These are phyloP conservation scores for Phalera bucephala DNA, from an alignment of 2,888 invertebrate species.

Conservation along the genomic window DNA sequence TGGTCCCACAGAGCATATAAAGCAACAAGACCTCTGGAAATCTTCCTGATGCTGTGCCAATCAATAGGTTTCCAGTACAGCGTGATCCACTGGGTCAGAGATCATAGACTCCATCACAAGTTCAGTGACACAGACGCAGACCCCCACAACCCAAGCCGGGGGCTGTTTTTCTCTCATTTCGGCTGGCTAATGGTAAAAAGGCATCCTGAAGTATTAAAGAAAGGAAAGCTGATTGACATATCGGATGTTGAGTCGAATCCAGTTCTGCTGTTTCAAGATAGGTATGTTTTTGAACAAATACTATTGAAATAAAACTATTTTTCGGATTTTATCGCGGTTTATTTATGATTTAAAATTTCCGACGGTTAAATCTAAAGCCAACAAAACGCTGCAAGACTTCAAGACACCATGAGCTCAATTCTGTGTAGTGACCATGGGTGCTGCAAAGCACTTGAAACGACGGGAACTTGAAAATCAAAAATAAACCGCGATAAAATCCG, in stretches of 20 bases:
- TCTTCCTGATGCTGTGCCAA: slow-evolving; percentile 34
- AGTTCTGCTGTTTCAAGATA: slow-evolving; percentile 86
- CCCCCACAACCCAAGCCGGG: slow-evolving; percentile 28
- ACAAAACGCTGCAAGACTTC: too few species aligned
- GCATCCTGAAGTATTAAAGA: slow-evolving; percentile 87
- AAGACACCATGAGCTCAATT: too few species aligned
- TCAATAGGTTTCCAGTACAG: slow-evolving; percentile 63
- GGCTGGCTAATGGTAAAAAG: slow-evolving; percentile 90
- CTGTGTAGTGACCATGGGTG: too few species aligned
- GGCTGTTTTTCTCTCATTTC: slow-evolving; percentile 30
- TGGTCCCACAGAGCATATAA: slow-evolving; percentile 41
- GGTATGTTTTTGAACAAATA: slow-evolving; percentile 52
- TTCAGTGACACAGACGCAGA: too few species aligned
- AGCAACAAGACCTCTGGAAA: slow-evolving; percentile 33
- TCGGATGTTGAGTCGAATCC: slow-evolving; percentile 87
- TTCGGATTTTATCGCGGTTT: too few species aligned
- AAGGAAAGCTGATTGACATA: slow-evolving; percentile 86
- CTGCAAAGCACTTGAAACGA: too few species aligned
- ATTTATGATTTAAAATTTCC: too few species aligned
- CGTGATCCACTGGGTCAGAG: slow-evolving; percentile 39
- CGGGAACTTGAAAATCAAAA: too few species aligned
- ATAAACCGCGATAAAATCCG: too few species aligned
- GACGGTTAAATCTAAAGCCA: too few species aligned
- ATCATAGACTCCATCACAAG: too few species aligned
- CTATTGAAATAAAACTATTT: too few species aligned